Base-by-base conservation (phyloP, 23 tunicate species). In the Halocynthia aurantium region DNA sequence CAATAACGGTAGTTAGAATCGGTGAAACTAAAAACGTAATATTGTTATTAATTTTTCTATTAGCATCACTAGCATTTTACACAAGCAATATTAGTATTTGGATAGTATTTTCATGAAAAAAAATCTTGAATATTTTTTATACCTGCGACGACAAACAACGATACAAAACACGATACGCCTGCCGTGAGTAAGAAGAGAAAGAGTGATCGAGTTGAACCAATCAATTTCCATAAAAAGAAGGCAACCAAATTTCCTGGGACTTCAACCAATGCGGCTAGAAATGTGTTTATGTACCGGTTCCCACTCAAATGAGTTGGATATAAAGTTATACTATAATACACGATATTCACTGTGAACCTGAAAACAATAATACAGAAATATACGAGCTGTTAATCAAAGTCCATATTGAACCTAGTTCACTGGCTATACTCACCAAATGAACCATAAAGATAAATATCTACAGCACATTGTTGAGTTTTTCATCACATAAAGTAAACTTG, bases 241-340 rank as follows among this genome's bases (percentile, higher is more conserved):
- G 78, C 19, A 5, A 74, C 1, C 8, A 54, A 62, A 54, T 54
- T 13, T 20, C 50, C 56, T 12, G 78, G 78, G 31, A 74, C 6
- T 21, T 74, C 78, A 20, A 56, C 64, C 6, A 74, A 51, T 20
- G 64, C 64, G 13, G 64, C 7, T 51, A 52, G 21, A 12, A 74
- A 54, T 4, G 19, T 74, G 62, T 74, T 74, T 49, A 74, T 52
- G 5, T 54, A 10, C 2, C 78, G 78, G 56, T 74, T 64, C 19
- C 78, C 78, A 56, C 78, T 74, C 6, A 74, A 6, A 53, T 54
- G 6, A 54, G 78, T 21, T 15, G 78, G 78, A 54, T 74, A 51
- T 10, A 74, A 49, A 0, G 78, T 54, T 8, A 74, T 74, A 10
- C 64, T 64, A 4, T 18, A 74, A n/a, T 55, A 74, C 19, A 74